Evolutionary conservation across 1,140 invertebrate genomes (phyloP).

Genomic region (Drosophila miranda): DNA sequence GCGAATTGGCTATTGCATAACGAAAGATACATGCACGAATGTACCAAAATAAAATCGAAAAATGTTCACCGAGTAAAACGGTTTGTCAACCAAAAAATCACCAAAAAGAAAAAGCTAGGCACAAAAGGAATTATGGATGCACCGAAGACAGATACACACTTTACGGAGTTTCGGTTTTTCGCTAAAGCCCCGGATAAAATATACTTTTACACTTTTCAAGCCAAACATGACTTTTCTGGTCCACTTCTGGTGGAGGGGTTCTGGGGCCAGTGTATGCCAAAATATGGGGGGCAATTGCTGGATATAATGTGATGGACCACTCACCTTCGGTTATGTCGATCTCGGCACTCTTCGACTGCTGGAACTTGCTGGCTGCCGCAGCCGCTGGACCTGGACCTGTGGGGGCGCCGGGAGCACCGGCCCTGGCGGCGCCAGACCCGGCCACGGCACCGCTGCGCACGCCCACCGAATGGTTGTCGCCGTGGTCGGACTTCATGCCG

Average conservation of each 20-base stretch:
- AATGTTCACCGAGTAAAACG: slow-evolving; percentile 10
- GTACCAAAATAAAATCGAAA: slow-evolving; percentile 11
- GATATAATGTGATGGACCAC: slow-evolving; percentile 39
- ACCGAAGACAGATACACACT: too few species aligned
- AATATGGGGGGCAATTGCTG: slow-evolving; percentile 1
- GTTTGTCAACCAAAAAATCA: slow-evolving; percentile 19
- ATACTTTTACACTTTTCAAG: too few species aligned
- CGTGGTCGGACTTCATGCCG: slow-evolving; percentile 72
- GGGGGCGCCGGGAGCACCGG: slow-evolving; percentile 44
- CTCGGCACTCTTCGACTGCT: slow-evolving; percentile 78
- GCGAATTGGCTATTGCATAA: too few species aligned
- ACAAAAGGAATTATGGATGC: too few species aligned
- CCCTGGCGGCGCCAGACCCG: slow-evolving; percentile 33
- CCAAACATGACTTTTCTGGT: too few species aligned
- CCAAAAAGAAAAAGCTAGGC: neutral
- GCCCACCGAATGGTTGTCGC: slow-evolving; percentile 43
- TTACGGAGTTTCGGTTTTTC: too few species aligned
- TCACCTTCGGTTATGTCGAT: slow-evolving; percentile 81
- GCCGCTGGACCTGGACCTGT: slow-evolving; percentile 70
- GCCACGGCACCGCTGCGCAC: slow-evolving; percentile 33
- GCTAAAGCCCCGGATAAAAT: too few species aligned
- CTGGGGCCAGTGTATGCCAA: slow-evolving; percentile 18
- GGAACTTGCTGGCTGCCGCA: slow-evolving; percentile 71
- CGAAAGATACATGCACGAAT: too few species aligned
- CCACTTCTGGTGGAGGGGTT: too few species aligned